Conservation (phyloP, 2,797 vertebrate species). For the Australoheros facetus region DNA sequence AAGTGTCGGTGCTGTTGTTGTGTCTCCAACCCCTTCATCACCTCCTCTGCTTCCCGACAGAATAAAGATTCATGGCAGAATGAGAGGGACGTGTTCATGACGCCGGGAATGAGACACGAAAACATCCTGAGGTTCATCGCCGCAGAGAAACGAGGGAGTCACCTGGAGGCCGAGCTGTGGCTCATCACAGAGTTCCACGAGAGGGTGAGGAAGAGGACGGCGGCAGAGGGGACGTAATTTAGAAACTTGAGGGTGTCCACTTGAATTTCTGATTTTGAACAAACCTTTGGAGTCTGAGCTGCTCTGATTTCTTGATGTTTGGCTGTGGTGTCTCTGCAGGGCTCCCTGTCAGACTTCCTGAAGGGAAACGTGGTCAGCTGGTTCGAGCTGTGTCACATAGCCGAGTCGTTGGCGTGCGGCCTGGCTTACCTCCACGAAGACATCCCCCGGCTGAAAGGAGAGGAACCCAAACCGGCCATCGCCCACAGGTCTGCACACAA, state of each 20-base stretch:
- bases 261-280: too few species aligned
- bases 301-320: neutral
- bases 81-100: conserved; percentile 88
- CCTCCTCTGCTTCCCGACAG: conserved; percentile 61
- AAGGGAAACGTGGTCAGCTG: conserved; percentile 91
- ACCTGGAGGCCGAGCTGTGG: conserved; percentile 92
- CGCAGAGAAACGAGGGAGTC: conserved; percentile 88
- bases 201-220: conserved; percentile 80
- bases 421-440: conserved; percentile 95
- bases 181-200: conserved; percentile 93
- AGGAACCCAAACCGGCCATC: conserved; percentile 93
- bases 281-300: too few species aligned
- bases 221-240: neutral
- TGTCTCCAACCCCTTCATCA: neutral
- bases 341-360: conserved; percentile 92
- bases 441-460: conserved; percentile 88
- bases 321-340: conserved; percentile 73
- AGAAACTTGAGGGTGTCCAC: too few species aligned
- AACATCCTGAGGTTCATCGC: conserved; percentile 91
- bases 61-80: conserved; percentile 94
- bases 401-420: conserved; percentile 91
- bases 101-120: conserved; percentile 92
- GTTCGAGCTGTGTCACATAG: conserved; percentile 90
- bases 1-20: accelerated
- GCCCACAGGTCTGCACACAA: conserved; percentile 88